These are phyloP conservation scores for Euphydryas editha DNA, from an alignment of 2,888 invertebrate genomes.

Conservation along the genomic window DNA sequence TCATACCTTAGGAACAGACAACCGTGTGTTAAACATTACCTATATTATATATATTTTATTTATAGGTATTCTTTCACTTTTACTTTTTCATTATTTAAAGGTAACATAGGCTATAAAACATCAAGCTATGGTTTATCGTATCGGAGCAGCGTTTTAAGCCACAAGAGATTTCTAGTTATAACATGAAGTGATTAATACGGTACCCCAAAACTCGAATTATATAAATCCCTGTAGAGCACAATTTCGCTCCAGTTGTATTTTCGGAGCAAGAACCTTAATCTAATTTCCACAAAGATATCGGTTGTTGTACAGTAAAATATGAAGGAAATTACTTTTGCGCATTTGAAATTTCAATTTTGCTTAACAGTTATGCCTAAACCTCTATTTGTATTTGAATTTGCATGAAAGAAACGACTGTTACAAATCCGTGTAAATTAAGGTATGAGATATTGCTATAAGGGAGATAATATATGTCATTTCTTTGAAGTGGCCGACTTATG, in stretches of 20 bases:
- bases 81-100: too few relatives aligned
- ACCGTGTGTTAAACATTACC: too few relatives aligned
- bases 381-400: background rate
- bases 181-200: background rate
- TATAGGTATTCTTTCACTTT: too few relatives aligned
- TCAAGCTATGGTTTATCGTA: too few relatives aligned
- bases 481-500: too few relatives aligned
- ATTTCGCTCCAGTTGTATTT: background rate
- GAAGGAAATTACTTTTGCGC: constrained; percentile 4
- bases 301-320: background rate
- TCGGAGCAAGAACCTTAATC: background rate
- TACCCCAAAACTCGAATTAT: background rate
- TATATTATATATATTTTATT: too few relatives aligned
- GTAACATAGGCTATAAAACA: too few relatives aligned
- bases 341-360: background rate
- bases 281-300: constrained; percentile 1
- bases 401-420: background rate
- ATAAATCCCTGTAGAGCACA: background rate
- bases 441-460: too few relatives aligned
- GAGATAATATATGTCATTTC: too few relatives aligned
- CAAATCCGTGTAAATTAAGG: too few relatives aligned
- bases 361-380: background rate
- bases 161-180: background rate
- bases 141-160: too few relatives aligned
- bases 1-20: too few relatives aligned